Percentiles rank a stretch among this genome's conserved stretches.
Conservation (phyloP, 2,888 invertebrate genomes). For the Melanophora roralis region DNA sequence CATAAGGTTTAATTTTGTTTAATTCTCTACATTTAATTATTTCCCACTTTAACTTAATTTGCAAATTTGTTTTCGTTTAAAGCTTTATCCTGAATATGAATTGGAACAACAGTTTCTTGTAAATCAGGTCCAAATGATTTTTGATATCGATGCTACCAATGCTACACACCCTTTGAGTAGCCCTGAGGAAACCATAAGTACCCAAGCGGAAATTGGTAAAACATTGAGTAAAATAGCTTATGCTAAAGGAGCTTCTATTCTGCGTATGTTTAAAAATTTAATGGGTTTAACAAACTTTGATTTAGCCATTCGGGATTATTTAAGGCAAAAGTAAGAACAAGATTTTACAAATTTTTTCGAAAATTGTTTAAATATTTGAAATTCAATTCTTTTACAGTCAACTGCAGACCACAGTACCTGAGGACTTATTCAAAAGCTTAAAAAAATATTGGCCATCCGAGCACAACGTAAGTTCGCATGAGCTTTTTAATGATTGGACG, state of each 20-base stretch:
- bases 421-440: conserved; percentile 78
- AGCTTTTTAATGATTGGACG: conserved; percentile 80
- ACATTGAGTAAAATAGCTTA: conserved; percentile 82
- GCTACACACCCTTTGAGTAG: conserved; percentile 80
- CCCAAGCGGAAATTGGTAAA: conserved; percentile 79
- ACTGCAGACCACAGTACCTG: conserved; percentile 77
- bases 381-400: conserved; percentile 63
- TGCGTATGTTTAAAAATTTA: conserved; percentile 83
- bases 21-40: not conserved
- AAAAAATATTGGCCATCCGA: conserved; percentile 70
- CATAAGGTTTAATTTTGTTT: conserved; percentile 76
- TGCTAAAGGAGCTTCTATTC: conserved; percentile 81
- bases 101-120: conserved; percentile 83
- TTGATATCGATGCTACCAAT: conserved; percentile 79
- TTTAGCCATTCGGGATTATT: conserved; percentile 79
- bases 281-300: conserved; percentile 79
- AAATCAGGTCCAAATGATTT: conserved; percentile 82
- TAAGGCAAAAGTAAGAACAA: conserved; percentile 79
- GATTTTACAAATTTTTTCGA: conserved; percentile 55
- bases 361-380: not conserved
- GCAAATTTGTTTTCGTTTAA: too few relatives aligned
- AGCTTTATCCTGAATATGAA: conserved; percentile 78
- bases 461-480: conserved; percentile 68
- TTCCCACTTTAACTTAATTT: too few relatives aligned
- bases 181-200: conserved; percentile 77